Percentiles rank a stretch among this genome's conserved stretches.
These are phyloP conservation scores for Dichetophora obliterata DNA, from an alignment of 2,888 invertebrate genomes.

Conservation along the genomic window DNA sequence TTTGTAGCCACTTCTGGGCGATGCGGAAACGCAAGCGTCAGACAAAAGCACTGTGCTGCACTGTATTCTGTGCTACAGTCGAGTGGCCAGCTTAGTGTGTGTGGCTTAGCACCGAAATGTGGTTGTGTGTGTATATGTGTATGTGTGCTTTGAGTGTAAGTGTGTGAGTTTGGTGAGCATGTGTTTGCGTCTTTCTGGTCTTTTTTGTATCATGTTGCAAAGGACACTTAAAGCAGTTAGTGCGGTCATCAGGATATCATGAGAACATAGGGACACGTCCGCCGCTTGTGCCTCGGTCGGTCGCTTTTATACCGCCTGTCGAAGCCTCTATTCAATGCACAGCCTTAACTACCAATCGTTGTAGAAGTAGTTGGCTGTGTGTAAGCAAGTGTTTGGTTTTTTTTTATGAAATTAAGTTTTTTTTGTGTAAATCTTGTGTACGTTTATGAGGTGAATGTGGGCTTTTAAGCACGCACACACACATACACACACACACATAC, in stretches of 20 bases:
- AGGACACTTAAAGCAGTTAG: constrained; percentile 39
- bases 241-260: constrained; percentile 42
- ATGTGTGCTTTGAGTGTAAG: constrained; percentile 12
- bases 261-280: constrained; percentile 39
- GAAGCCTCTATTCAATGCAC: constrained; percentile 5
- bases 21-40: constrained; percentile 64
- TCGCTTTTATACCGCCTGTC: not conserved
- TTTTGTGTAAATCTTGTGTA: too few species aligned
- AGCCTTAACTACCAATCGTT: constrained; percentile 26
- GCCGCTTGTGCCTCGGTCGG: not conserved
- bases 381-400: not conserved
- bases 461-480: too few species aligned
- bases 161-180: not conserved
- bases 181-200: constrained; percentile 23
- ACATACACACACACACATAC: too few species aligned
- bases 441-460: too few species aligned
- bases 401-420: not conserved
- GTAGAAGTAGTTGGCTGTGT: not conserved
- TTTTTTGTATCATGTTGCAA: constrained; percentile 1
- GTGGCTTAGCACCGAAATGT: constrained; percentile 25
- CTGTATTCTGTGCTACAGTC: too few species aligned
- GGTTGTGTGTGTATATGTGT: constrained; percentile 15
- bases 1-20: constrained; percentile 60
- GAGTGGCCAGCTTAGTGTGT: not conserved
- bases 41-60: constrained; percentile 53